A percentile compares a stretch with the other conserved stretches of the same genome.
These are phyloP conservation scores for Tetramorium bicarinatum DNA, from an alignment of 2,888 invertebrate species.

Conservation along the genomic window DNA sequence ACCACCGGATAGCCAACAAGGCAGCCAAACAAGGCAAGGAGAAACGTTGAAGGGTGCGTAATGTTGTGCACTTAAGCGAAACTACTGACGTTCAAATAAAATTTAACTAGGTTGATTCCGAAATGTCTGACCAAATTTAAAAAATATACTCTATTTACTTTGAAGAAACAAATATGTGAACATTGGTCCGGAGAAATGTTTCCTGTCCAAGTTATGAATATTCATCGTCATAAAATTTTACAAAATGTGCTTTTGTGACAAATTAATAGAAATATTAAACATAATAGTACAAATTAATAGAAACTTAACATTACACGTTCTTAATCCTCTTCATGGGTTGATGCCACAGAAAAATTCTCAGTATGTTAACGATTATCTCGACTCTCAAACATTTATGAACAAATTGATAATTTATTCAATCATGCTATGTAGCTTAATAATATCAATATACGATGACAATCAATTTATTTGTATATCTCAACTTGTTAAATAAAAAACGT, in stretches of 20 bases:
- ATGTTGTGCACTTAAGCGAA: constrained; percentile 51
- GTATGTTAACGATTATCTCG: not conserved
- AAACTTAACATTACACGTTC: not conserved
- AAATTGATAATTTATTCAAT: constrained; percentile 12
- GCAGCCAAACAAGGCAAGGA: constrained; percentile 64
- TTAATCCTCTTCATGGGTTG: not conserved
- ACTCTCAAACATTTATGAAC: not conserved
- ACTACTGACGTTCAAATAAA: constrained; percentile 36
- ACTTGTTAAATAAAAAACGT: not conserved
- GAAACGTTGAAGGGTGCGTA: constrained; percentile 43
- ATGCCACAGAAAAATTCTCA: not conserved
- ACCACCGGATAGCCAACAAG: constrained; percentile 72
- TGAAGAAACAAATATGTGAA: not conserved
- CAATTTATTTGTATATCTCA: not conserved
- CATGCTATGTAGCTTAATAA: not conserved
- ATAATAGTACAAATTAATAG: not conserved
- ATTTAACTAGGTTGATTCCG: constrained; percentile 18
- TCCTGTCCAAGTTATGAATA: not conserved
- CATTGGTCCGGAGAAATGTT: not conserved
- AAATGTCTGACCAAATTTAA: not conserved
- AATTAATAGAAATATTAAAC: too few relatives aligned
- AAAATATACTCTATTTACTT: not conserved
- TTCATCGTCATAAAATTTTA: not conserved
- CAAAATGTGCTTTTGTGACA: not conserved
- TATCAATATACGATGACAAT: not conserved